Percentiles rank a stretch among this genome's conserved stretches.
phyloP scores from a whole-genome alignment of 2,797 vertebrate species.

The Hoplostethus mediterraneus region DNA sequence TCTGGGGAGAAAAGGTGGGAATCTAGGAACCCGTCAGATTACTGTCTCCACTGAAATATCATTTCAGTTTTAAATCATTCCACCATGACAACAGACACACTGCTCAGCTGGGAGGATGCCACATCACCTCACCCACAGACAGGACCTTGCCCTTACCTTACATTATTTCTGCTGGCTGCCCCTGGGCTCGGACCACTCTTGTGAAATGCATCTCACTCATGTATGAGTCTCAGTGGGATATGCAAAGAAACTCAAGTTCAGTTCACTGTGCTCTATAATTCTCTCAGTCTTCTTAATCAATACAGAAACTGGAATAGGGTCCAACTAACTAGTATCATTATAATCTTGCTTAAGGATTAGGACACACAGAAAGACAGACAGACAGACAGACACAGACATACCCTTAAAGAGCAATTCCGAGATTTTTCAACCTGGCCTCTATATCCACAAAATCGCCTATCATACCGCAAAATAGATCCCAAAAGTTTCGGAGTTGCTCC shows the following conservation, averaged over 20 bases:
- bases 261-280: slow-evolving; percentile 1
- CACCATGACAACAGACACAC: not conserved
- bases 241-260: not conserved
- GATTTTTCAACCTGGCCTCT: too few species aligned
- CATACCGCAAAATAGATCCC: too few species aligned
- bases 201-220: not conserved
- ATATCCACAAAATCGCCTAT: too few species aligned
- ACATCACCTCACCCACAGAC: not conserved
- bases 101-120: not conserved
- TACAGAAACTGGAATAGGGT: too few species aligned
- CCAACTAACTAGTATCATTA: too few species aligned
- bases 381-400: too few species aligned
- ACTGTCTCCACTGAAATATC: slow-evolving; percentile 1
- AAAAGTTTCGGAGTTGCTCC: too few species aligned
- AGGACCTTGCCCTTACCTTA: too few species aligned
- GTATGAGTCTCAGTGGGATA: not conserved
- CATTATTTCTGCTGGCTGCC: not conserved
- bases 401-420: too few species aligned
- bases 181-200: not conserved
- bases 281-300: too few species aligned
- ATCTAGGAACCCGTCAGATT: slow-evolving; percentile 1
- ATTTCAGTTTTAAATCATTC: not conserved
- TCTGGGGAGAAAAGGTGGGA: not conserved
- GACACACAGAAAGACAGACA: too few species aligned
- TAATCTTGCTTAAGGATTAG: too few species aligned